Evolutionary conservation across 1,140 invertebrate species (phyloP).

Genomic region (Monochamus saltuarius): DNA sequence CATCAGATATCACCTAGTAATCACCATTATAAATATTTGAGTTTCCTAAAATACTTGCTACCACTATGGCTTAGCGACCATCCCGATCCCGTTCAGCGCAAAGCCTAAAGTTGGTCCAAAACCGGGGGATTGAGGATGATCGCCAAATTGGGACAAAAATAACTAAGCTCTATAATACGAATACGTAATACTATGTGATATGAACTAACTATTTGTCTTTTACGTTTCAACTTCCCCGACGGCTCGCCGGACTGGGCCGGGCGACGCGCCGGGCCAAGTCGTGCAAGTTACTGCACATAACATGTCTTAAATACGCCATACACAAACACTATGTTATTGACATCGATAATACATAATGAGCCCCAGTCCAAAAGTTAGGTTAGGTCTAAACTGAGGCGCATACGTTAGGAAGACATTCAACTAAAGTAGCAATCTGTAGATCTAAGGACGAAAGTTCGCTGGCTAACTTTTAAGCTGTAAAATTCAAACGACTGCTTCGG

Average conservation of each 20-base stretch:
- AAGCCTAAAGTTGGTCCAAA: slow-evolving; percentile 20
- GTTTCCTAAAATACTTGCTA: slow-evolving; percentile 41
- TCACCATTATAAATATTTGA: slow-evolving; percentile 39
- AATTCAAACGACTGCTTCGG: slow-evolving; percentile 4
- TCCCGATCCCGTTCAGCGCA: slow-evolving; percentile 22
- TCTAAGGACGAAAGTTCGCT: slow-evolving; percentile 25
- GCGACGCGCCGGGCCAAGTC: neutral
- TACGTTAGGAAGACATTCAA: slow-evolving; percentile 47
- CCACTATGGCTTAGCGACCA: slow-evolving; percentile 17
- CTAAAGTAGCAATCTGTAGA: slow-evolving; percentile 32
- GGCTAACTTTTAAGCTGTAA: slow-evolving; percentile 23
- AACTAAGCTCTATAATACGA: slow-evolving; percentile 41
- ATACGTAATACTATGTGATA: slow-evolving; percentile 47
- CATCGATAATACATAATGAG: slow-evolving; percentile 22
- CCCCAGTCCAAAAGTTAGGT: slow-evolving; percentile 5
- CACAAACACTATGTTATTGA: slow-evolving; percentile 36
- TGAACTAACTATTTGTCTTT: slow-evolving; percentile 49
- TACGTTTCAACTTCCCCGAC: slow-evolving; percentile 22
- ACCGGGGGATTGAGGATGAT: slow-evolving; percentile 7
- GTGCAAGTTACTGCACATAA: slow-evolving; percentile 35
- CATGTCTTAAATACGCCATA: slow-evolving; percentile 28
- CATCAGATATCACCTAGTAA: slow-evolving; percentile 33
- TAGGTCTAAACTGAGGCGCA: slow-evolving; percentile 20
- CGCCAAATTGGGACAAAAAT: slow-evolving; percentile 23
- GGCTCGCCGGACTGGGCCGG: neutral